Conservation (phyloP, 2,888 invertebrate species). For the Perdita meconis region DNA sequence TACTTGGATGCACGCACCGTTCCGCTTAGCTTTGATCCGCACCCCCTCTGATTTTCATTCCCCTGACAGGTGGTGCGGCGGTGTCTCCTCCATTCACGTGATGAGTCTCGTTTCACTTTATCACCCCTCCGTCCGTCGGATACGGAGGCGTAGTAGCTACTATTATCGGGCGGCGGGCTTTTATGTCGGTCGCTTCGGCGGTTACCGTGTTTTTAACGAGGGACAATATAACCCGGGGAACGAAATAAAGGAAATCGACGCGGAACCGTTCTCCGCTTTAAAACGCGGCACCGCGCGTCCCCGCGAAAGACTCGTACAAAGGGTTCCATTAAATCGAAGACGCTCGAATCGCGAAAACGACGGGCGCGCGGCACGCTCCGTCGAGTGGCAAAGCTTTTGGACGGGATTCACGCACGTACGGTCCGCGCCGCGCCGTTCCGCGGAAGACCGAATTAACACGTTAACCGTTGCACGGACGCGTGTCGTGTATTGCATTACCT, state of each 20-base stretch:
- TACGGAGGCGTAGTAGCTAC: conserved; percentile 32
- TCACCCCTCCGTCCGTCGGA: conserved; percentile 53
- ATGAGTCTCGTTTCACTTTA: conserved; percentile 70
- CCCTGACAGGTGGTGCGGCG: conserved; percentile 56
- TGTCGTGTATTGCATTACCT: conserved; percentile 14
- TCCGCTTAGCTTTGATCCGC: conserved; percentile 62
- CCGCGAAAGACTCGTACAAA: conserved; percentile 22
- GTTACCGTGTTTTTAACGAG: conserved; percentile 52
- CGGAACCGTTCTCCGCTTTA: conserved; percentile 23
- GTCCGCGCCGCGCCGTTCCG: neutral
- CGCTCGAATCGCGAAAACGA: conserved; percentile 27
- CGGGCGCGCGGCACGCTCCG: neutral
- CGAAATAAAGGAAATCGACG: conserved; percentile 30
- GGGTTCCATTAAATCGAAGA: conserved; percentile 40
- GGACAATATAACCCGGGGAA: conserved; percentile 42
- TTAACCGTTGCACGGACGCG: conserved; percentile 24
- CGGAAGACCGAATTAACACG: conserved; percentile 32
- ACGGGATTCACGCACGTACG: neutral
- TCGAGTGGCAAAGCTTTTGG: neutral
- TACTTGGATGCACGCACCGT: conserved; percentile 44
- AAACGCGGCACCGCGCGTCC: conserved; percentile 15
- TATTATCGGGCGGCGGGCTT: conserved; percentile 56
- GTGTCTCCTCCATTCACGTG: conserved; percentile 65
- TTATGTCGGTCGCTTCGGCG: conserved; percentile 47
- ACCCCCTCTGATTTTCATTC: conserved; percentile 55